Evolutionary conservation across 2,797 vertebrate genomes (phyloP), one percentile per base, ranked within the genome.

Genomic region (Octomys mimax): DNA sequence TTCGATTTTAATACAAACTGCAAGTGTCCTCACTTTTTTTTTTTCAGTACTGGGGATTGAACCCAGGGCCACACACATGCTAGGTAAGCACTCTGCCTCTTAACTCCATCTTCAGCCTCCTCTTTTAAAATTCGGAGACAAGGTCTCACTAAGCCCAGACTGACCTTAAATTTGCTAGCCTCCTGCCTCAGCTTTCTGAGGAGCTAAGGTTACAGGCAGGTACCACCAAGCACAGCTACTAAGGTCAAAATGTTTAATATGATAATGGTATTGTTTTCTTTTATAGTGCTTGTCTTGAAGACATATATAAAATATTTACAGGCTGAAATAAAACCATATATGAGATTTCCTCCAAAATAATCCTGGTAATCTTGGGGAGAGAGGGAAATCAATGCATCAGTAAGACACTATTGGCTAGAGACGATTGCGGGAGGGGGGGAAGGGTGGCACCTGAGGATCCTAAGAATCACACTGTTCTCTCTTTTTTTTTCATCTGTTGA

Each of bases 261-360:
- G 46, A 59, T 68, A 94, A 85, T 73, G 33, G 10, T 49, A 86
- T 12, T 73, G 2, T 24, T 85, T 84, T 89, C 77, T 84, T 95
- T 96, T 86, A 95, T 87, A 94, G 11, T 64, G 24, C 6, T 89
- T 89, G 77, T 12, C 24, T 91, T 87, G 84, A 59, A 87, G n/a
- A 95, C 18, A 80, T 22, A 52, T 11, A 42, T 24, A 36, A 95
- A 92, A 89, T 71, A 71, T 36, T 89, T 89, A 92, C 21, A 94
- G n/a, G 94, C 10, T 83, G 19, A 94, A 92, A 70, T 87, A 90
- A 75, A 73, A 70, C 7, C 62, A 62, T 57, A 14, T 52, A 0
- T 91, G 73, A 18, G 26, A 79, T 84, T 85, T 83, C 11, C 26
- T 9, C 64, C 59, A 92, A 95, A 92, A 89, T 66, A 87, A 93